These are phyloP conservation scores for Actinia equina DNA, from an alignment of 64 coral and sea anemone genomes.

Conservation along the genomic window DNA sequence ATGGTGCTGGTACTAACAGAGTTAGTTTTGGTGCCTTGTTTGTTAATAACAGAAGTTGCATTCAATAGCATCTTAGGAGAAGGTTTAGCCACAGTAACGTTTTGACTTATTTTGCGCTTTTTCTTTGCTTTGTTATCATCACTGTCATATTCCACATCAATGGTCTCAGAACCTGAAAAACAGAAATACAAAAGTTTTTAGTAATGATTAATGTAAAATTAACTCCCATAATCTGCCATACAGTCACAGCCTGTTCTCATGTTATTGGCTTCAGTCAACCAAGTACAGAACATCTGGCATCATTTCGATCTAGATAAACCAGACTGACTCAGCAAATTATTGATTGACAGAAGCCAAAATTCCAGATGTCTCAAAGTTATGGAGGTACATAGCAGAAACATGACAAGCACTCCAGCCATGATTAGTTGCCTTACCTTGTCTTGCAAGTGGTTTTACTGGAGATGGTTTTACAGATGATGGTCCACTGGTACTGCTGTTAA, in stretches of 20 bases:
- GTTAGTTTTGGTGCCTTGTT: conserved; percentile 64
- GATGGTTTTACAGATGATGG: neutral
- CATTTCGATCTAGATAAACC: no score
- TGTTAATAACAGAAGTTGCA: conserved; percentile 51
- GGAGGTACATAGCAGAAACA: neutral
- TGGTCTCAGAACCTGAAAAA: neutral
- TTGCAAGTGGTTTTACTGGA: conserved; percentile 4
- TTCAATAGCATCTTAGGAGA: conserved; percentile 60
- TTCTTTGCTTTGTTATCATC: conserved; percentile 81
- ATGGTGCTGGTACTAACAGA: conserved; percentile 78
- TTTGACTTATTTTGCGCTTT: conserved; percentile 59
- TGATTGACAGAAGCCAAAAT: no score
- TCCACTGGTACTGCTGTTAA: neutral
- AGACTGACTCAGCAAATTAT: no score
- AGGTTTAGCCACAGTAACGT: conserved; percentile 52
- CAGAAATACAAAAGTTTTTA: no score
- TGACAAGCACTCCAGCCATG: neutral
- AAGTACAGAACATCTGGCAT: no score
- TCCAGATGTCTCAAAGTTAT: no score
- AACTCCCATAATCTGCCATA: no score
- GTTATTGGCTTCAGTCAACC: no score
- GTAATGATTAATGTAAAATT: no score
- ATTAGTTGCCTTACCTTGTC: conserved; percentile 5
- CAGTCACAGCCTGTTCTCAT: neutral
- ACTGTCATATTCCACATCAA: conserved; percentile 33